Evolutionary conservation across 2,113 vertebrate genomes (phyloP), one percentile per base, ranked within the genome.

Genomic region (Psilopsiagon aymara): DNA sequence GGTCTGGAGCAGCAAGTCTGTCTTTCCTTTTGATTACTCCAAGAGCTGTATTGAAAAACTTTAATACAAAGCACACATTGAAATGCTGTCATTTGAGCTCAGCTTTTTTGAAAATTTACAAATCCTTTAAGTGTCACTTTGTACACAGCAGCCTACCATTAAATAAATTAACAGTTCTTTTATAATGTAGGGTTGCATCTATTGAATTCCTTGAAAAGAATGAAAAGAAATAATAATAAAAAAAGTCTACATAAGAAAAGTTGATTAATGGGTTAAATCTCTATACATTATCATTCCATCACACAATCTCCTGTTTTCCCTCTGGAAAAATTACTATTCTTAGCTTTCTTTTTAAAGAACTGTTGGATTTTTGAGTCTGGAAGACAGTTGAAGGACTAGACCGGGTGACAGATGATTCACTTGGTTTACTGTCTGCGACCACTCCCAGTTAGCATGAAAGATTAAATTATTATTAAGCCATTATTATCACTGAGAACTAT

Each of bases 1-100:
- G 90, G 62, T 96, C 90, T 95, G 71, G 70, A 94, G 57, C 51
- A 95, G 73, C n/a, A 92, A 95, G 76, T 13, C 52, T 94, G 60
- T 47, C 70, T 88, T 86, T 92, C 35, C 17, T 82, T 95, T 92
- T 87, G 93, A 82, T 96, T 91, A 68, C 7, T 94, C 44, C 51
- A 69, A 91, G 46, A 53, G 35, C 20, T 94, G 8, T 75, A 66
- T 27, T 90, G 53, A 91, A 97, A 52, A 93, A n/a, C 31, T 89
- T 91, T 86, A 95, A 94, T 71, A 60, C 6, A 74, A 81, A 94
- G 11, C 44, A 57, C 49, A 80, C 28, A 53, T 28, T 74, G 43
- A 94, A 81, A 90, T 87, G 8, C 15, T 92, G 55, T 78, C 89
- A 76, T 82, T 77, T 92, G 47, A 88, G 59, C 33, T 80, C 43